Percentiles rank a stretch among this genome's conserved stretches.
phyloP scores from a whole-genome alignment of 2,113 vertebrate species.

The Malurus alboscapulatus region DNA sequence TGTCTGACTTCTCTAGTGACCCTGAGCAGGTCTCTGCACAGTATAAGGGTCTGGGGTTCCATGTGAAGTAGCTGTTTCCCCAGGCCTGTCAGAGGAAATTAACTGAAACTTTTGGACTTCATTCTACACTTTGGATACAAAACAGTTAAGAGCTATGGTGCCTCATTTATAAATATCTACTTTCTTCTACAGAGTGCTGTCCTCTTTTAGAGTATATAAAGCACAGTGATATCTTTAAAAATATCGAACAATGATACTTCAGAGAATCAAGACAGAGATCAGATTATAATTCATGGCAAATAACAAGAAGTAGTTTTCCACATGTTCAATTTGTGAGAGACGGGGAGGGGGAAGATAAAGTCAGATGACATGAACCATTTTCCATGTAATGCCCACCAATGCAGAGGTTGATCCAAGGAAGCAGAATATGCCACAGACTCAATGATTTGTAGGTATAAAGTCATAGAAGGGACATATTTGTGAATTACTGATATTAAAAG shows the following conservation, averaged over 20 bases:
- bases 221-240: neutral
- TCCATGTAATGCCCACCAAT: neutral
- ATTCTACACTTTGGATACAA: neutral
- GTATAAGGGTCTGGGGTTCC: neutral
- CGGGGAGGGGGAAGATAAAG: neutral
- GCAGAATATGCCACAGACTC: neutral
- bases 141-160: neutral
- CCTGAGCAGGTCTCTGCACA: neutral
- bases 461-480: neutral
- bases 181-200: neutral
- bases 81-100: neutral
- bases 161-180: neutral
- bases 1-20: neutral
- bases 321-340: neutral
- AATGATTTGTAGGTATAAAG: neutral
- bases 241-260: neutral
- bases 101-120: neutral
- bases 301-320: neutral
- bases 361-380: neutral
- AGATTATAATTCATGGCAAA: neutral
- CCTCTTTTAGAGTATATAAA: neutral
- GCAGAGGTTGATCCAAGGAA: neutral
- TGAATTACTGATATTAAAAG: neutral
- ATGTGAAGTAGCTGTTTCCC: neutral
- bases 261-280: neutral